Conservation (phyloP, 37 sponge, comb jelly and placozoan genomes). For the Aplysina aerophoba region DNA sequence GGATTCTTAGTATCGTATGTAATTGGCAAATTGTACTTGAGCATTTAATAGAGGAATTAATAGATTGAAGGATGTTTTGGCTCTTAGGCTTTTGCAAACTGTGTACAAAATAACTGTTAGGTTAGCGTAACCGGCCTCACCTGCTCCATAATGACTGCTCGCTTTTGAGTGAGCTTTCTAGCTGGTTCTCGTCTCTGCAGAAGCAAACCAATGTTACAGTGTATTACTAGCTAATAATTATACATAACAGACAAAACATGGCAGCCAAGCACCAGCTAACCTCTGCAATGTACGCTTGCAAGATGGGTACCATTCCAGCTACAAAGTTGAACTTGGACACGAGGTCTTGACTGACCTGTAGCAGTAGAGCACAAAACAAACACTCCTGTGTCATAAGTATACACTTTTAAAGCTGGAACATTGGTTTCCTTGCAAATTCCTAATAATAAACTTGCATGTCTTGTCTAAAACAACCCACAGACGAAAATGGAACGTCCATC, state of each 20-base stretch:
- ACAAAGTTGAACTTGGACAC: conserved; percentile 62
- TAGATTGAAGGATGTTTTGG: no score
- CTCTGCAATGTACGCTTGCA: conserved; percentile 43
- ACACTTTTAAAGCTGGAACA: not conserved
- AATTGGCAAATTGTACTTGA: no score
- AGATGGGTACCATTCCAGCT: conserved; percentile 67
- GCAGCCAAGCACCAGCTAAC: conserved; percentile 20
- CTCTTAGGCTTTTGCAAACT: no score
- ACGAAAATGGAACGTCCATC: no score
- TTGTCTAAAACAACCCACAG: no score
- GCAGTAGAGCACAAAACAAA: not conserved
- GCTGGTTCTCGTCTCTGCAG: not conserved
- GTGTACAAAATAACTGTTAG: no score
- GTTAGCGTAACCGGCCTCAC: no score
- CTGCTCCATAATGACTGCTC: conserved; percentile 1
- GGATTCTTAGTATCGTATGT: no score
- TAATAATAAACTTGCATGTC: no score
- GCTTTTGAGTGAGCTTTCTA: conserved; percentile 8
- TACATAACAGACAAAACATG: not conserved
- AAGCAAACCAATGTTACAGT: not conserved
- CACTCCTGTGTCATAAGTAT: not conserved
- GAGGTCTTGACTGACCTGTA: conserved; percentile 56
- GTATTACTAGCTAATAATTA: not conserved
- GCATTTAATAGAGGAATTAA: no score
- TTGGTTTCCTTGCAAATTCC: not conserved